phyloP scores from a whole-genome alignment of 2,888 invertebrate species.

The Synanthedon myopaeformis region DNA sequence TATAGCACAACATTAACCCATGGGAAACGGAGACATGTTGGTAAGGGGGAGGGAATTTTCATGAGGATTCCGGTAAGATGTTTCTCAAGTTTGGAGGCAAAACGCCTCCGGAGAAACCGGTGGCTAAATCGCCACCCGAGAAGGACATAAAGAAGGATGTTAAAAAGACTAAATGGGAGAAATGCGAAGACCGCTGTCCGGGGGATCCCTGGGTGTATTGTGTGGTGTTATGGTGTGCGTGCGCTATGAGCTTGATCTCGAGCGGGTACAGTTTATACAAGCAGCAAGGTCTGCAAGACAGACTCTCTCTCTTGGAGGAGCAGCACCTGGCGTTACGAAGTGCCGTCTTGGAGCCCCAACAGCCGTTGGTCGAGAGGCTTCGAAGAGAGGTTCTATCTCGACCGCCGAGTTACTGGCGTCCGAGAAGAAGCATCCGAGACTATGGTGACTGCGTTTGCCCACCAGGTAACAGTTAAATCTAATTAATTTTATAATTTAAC shows the following conservation, averaged over 20 bases:
- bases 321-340: conserved; percentile 67
- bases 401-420: conserved; percentile 38
- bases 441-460: conserved; percentile 78
- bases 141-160: conserved; percentile 32
- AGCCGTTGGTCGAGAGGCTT: conserved; percentile 67
- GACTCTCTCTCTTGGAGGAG: conserved; percentile 66
- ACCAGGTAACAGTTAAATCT: conserved; percentile 64
- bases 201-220: conserved; percentile 57
- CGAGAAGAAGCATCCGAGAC: conserved; percentile 64
- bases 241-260: conserved; percentile 73
- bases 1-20: neutral
- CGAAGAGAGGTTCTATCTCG: conserved; percentile 63
- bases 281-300: conserved; percentile 65
- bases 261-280: conserved; percentile 73
- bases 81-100: conserved; percentile 58
- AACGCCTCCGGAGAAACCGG: conserved; percentile 24
- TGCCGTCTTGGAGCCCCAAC: conserved; percentile 61
- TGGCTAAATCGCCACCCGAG: conserved; percentile 15
- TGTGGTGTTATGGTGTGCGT: conserved; percentile 73
- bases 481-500: too few relatives aligned
- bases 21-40: neutral
- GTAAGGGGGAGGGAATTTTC: neutral
- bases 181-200: conserved; percentile 46
- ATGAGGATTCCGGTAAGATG: conserved; percentile 29
- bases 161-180: conserved; percentile 39